These are phyloP conservation scores for Noctua janthe DNA, from an alignment of 2,888 invertebrate species.

Conservation along the genomic window DNA sequence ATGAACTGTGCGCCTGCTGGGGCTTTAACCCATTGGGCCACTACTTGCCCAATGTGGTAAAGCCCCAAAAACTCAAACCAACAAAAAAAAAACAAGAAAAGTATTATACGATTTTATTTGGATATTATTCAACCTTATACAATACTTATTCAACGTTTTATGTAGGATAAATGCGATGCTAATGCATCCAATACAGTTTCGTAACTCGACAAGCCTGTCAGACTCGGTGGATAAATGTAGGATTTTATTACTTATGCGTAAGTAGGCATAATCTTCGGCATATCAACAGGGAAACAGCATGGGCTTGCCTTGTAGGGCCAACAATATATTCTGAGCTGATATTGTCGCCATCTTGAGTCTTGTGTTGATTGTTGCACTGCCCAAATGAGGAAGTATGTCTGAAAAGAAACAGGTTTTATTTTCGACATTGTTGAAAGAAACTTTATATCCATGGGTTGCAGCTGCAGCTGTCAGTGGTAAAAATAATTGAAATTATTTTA, in stretches of 20 bases:
- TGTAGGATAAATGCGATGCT: slow-evolving; percentile 13
- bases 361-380: slow-evolving; percentile 94
- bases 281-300: slow-evolving; percentile 76
- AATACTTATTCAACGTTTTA: not conserved
- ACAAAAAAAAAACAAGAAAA: not conserved
- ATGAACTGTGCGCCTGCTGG: not conserved
- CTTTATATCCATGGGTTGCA: not conserved
- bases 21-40: no score
- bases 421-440: not conserved
- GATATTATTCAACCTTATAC: not conserved
- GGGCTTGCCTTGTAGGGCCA: slow-evolving; percentile 92
- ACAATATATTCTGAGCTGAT: slow-evolving; percentile 94
- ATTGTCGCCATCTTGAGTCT: slow-evolving; percentile 94
- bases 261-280: not conserved
- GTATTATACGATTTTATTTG: not conserved
- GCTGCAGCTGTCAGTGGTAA: no score
- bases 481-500: no score
- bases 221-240: not conserved
- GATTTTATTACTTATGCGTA: not conserved
- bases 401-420: slow-evolving; percentile 66
- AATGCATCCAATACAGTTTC: not conserved
- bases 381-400: slow-evolving; percentile 96
- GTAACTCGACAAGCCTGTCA: slow-evolving; percentile 7
- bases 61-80: no score
- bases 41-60: no score